phyloP scores from a whole-genome alignment of 2,113 vertebrate species.

The Lamprologus sp. region DNA sequence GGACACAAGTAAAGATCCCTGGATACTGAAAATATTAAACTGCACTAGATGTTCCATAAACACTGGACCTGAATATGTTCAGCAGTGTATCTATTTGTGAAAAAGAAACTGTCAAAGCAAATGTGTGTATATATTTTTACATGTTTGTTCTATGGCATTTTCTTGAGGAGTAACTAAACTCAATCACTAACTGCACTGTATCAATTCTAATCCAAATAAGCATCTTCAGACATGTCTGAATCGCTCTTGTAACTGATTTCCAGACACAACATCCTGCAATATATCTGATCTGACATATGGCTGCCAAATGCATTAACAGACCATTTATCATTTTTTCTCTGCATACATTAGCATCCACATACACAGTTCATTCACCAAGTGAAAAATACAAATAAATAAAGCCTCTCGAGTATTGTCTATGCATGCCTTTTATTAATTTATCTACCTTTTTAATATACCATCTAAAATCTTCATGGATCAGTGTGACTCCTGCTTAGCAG shows the following conservation, averaged over 20 bases:
- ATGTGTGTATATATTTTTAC: background rate
- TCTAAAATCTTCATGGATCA: conserved; percentile 12
- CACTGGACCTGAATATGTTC: background rate
- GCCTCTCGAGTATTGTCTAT: background rate
- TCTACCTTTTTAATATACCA: conserved; percentile 21
- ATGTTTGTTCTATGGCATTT: background rate
- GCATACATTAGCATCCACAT: background rate
- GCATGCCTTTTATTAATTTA: background rate
- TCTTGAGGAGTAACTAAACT: background rate
- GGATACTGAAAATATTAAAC: conserved; percentile 16
- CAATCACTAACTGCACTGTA: background rate
- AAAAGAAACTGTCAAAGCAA: background rate
- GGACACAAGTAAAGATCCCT: background rate
- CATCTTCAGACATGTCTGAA: background rate
- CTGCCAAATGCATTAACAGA: background rate
- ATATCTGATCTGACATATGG: conserved; percentile 3
- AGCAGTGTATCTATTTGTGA: background rate
- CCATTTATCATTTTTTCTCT: conserved; percentile 5
- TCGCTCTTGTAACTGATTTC: conserved; percentile 16
- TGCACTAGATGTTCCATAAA: background rate
- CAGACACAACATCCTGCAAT: background rate
- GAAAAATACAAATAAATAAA: background rate
- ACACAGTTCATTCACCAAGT: background rate
- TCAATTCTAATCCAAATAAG: conserved; percentile 1
- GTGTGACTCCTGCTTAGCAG: conserved; percentile 22